These are phyloP conservation scores for Glaucidium brasilianum DNA, from an alignment of 2,113 vertebrate genomes.

Conservation along the genomic window DNA sequence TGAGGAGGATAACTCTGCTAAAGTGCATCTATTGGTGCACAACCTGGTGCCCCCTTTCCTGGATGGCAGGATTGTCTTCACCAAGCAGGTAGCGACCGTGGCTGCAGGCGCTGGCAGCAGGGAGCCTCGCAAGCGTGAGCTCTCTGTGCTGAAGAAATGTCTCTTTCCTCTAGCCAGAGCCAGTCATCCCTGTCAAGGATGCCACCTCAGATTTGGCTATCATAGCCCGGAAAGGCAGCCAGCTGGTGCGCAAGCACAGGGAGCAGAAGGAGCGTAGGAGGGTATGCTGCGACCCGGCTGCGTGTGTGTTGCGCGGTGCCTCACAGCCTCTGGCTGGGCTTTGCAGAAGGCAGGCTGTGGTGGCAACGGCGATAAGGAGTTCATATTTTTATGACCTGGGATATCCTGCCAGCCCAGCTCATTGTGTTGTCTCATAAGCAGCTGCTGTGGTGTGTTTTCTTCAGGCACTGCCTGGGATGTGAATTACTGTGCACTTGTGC, in stretches of 20 bases:
- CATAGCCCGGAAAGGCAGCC: constrained; percentile 96
- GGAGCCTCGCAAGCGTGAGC: rapidly evolving
- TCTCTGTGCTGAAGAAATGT: not conserved
- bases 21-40: constrained; percentile 95
- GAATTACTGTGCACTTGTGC: not conserved
- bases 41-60: constrained; percentile 96
- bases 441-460: not conserved
- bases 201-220: constrained; percentile 96
- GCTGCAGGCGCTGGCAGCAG: not conserved
- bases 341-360: not conserved
- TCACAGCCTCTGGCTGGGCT: not conserved
- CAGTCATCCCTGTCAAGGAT: constrained; percentile 95
- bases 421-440: not conserved
- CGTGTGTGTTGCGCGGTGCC: rapidly evolving
- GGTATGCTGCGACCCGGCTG: constrained; percentile 61
- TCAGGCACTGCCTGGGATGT: not conserved
- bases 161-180: constrained; percentile 84
- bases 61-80: constrained; percentile 97
- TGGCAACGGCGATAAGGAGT: not conserved
- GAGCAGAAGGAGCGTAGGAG: constrained; percentile 98
- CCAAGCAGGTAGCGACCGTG: constrained; percentile 85
- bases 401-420: not conserved
- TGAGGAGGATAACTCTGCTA: constrained; percentile 95
- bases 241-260: constrained; percentile 94
- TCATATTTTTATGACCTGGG: not conserved